phyloP scores from a whole-genome alignment of 1,140 invertebrate species.

The Drosophila orosa region DNA sequence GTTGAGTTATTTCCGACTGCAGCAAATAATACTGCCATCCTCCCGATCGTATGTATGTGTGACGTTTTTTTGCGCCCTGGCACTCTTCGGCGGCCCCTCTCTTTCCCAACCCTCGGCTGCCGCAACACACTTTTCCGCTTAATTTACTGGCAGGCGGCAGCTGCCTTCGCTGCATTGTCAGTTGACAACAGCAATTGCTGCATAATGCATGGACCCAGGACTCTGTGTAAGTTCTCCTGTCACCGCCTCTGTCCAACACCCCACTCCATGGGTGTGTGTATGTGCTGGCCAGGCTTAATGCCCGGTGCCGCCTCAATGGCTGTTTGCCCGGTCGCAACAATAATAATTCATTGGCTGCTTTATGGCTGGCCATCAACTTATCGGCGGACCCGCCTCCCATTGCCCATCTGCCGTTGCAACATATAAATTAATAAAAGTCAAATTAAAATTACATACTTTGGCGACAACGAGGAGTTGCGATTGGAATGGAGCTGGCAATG shows the following conservation, averaged over 20 bases:
- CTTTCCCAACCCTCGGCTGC: slow-evolving; percentile 36
- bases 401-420: slow-evolving; percentile 14
- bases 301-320: slow-evolving; percentile 30
- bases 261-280: neutral
- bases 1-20: slow-evolving; percentile 83
- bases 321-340: slow-evolving; percentile 51
- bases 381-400: slow-evolving; percentile 50
- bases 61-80: slow-evolving; percentile 26
- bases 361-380: slow-evolving; percentile 79
- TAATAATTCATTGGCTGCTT: slow-evolving; percentile 77
- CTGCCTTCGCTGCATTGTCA: slow-evolving; percentile 49
- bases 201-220: slow-evolving; percentile 71
- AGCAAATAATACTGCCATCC: slow-evolving; percentile 69
- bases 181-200: slow-evolving; percentile 80
- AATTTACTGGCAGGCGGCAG: slow-evolving; percentile 79
- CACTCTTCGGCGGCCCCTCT: neutral
- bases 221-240: slow-evolving; percentile 53
- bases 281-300: slow-evolving; percentile 33
- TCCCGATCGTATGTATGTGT: slow-evolving; percentile 20
- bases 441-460: slow-evolving; percentile 68
- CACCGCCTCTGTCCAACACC: slow-evolving; percentile 40
- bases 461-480: slow-evolving; percentile 36
- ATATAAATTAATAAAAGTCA: slow-evolving; percentile 79
- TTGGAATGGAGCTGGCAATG: slow-evolving; percentile 10
- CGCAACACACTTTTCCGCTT: slow-evolving; percentile 80